A percentile compares a stretch with the other conserved stretches of the same genome.
Evolutionary conservation across 2,888 invertebrate species (phyloP).

Genomic region (Ecliptopera silaceata): DNA sequence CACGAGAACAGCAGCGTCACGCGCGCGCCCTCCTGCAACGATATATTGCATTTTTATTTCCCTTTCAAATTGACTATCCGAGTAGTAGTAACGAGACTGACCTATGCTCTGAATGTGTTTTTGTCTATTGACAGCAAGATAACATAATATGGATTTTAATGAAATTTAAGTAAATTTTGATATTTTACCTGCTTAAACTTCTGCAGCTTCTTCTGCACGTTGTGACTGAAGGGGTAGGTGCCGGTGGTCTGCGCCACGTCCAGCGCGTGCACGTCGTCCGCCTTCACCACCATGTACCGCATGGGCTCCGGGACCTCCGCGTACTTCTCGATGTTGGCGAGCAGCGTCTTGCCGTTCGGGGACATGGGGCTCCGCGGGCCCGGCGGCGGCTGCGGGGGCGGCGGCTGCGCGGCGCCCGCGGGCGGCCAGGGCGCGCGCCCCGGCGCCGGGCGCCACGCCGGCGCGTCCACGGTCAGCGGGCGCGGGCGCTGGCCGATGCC

Average conservation of each 20-base stretch:
- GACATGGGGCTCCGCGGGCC: constrained; percentile 67
- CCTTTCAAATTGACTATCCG: too few relatives aligned
- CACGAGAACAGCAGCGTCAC: constrained; percentile 67
- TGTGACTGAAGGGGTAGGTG: constrained; percentile 83
- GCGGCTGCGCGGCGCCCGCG: constrained; percentile 67
- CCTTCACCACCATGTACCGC: constrained; percentile 85
- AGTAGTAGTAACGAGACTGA: too few relatives aligned
- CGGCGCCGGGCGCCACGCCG: constrained; percentile 83
- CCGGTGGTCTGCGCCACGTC: constrained; percentile 81
- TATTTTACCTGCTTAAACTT: constrained; percentile 80
- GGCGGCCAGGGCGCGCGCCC: constrained; percentile 87
- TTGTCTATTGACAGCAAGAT: too few relatives aligned
- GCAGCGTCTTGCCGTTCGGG: constrained; percentile 62
- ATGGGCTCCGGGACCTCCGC: constrained; percentile 49
- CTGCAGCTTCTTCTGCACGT: constrained; percentile 84
- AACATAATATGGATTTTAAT: too few relatives aligned
- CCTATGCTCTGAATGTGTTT: too few relatives aligned
- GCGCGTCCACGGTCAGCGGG: constrained; percentile 84
- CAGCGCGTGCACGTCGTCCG: constrained; percentile 79
- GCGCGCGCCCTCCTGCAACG: constrained; percentile 58
- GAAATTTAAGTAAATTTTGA: too few relatives aligned
- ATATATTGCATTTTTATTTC: too few relatives aligned
- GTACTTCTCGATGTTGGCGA: constrained; percentile 71
- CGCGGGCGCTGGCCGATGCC: constrained; percentile 90
- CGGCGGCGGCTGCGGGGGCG: constrained; percentile 52